Base-by-base conservation (phyloP, 2,113 vertebrate species). In the Dolichotis patagonum region DNA sequence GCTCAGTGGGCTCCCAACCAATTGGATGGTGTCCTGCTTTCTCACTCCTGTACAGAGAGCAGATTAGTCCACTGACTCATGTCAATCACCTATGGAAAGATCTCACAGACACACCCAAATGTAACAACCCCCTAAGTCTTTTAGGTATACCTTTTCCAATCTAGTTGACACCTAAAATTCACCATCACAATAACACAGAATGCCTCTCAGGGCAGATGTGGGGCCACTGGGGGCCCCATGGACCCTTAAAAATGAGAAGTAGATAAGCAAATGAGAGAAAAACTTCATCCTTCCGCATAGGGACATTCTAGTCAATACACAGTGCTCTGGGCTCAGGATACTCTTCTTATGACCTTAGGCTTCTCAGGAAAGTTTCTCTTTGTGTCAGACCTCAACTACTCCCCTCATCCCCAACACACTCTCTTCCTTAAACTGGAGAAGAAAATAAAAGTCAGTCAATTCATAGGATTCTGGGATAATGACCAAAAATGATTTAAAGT, bases 31-130 rank as follows among this genome's bases (percentile, higher is more conserved):
- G 12, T 5, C 0, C 38, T 6, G 28, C n/a, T 2, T 28, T 84
- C n/a, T 9, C 71, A 35, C 38, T 38, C 16, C 43, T 17, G 11
- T 7, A 0, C 0, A 35, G 4, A 54, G 3, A 17, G 49, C 24
- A 67, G 32, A 32, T 49, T 26, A 0, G 26, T 71, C n/a, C 20
- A 30, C 14, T 19, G n/a, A 82, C 43, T 63, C 20, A 46, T 5
- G 35, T 28, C 35, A 32, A 1, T 35, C 12, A 58, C 41, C 41
- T 62, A 1, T 62, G 54, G 63, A 52, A 82, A 30, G 26, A 30
- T 32, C 30, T 88, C 54, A 82, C 32, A 71, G 24, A 32, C 41
- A 82, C 2, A 24, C 10, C 16, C 24, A 49, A 49, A 30, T 60
- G 38, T 38, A 60, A 22, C 24, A 13, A 4, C 26, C 17, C 67